Evolutionary conservation across 2,888 invertebrate genomes (phyloP).

Genomic region (Dasysyrphus albostriatus): DNA sequence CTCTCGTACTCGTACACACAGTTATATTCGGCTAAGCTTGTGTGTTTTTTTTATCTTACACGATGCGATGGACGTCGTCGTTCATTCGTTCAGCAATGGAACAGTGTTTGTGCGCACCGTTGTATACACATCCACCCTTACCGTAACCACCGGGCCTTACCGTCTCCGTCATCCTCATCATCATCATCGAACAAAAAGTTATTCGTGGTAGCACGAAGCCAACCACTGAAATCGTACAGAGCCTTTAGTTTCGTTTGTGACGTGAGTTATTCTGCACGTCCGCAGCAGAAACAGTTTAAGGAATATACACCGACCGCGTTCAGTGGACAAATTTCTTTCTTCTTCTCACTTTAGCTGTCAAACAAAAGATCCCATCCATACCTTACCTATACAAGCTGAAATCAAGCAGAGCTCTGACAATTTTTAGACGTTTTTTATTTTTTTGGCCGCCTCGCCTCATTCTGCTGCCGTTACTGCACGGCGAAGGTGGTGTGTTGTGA

Average conservation of each 20-base stretch:
- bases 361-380: conserved; percentile 47
- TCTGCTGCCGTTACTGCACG: conserved; percentile 73
- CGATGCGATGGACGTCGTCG: conserved; percentile 61
- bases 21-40: conserved; percentile 52
- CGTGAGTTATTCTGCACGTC: conserved; percentile 84
- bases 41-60: conserved; percentile 1
- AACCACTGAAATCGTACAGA: conserved; percentile 67
- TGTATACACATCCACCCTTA: conserved; percentile 70
- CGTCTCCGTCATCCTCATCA: conserved; percentile 23
- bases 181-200: conserved; percentile 32
- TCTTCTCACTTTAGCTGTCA: conserved; percentile 58
- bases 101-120: conserved; percentile 42
- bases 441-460: conserved; percentile 73
- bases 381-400: not conserved
- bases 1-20: conserved; percentile 62
- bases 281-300: conserved; percentile 75
- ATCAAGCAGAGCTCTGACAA: conserved; percentile 36
- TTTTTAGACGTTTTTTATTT: conserved; percentile 56
- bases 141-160: conserved; percentile 53
- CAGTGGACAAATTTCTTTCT: conserved; percentile 50
- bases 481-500: conserved; percentile 72
- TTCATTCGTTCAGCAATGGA: conserved; percentile 74
- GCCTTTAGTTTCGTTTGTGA: conserved; percentile 84
- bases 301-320: conserved; percentile 44
- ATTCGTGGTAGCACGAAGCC: conserved; percentile 72